Conservation (phyloP, 2,797 vertebrate genomes). For the Alca torda region DNA sequence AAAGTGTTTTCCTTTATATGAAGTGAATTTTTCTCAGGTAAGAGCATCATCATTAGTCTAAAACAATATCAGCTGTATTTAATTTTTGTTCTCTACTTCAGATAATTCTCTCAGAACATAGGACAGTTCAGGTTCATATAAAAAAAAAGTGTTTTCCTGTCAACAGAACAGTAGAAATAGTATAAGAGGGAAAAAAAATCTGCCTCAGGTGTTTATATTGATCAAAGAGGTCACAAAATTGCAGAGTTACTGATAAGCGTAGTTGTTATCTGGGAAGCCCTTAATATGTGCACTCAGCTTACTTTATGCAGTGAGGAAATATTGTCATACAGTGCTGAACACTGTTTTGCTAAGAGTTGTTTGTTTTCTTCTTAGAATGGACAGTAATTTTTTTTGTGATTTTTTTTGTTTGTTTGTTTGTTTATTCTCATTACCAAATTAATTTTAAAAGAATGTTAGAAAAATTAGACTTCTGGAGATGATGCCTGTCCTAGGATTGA, state of each 20-base stretch:
- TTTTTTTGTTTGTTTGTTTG: neutral
- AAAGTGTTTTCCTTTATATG: neutral
- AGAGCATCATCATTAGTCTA: neutral
- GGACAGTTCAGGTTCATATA: neutral
- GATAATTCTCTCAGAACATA: neutral
- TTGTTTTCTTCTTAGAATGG: neutral
- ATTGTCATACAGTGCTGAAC: neutral
- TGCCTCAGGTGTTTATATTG: neutral
- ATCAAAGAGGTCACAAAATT: neutral
- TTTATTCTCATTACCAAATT: neutral
- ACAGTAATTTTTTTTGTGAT: neutral
- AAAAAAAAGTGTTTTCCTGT: neutral
- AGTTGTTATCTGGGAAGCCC: neutral
- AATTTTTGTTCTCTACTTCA: neutral
- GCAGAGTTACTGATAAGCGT: neutral
- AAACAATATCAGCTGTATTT: neutral
- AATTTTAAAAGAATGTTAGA: neutral
- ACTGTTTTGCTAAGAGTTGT: neutral
- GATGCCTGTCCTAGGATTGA: neutral
- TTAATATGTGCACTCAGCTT: neutral
- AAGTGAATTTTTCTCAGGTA: neutral
- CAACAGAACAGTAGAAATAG: neutral
- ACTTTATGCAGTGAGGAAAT: neutral
- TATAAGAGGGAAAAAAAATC: neutral
- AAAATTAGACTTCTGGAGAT: neutral